Percentiles rank a stretch among this genome's conserved stretches.
Conservation (phyloP, 2,797 vertebrate genomes). For the Clarias pachynema region DNA sequence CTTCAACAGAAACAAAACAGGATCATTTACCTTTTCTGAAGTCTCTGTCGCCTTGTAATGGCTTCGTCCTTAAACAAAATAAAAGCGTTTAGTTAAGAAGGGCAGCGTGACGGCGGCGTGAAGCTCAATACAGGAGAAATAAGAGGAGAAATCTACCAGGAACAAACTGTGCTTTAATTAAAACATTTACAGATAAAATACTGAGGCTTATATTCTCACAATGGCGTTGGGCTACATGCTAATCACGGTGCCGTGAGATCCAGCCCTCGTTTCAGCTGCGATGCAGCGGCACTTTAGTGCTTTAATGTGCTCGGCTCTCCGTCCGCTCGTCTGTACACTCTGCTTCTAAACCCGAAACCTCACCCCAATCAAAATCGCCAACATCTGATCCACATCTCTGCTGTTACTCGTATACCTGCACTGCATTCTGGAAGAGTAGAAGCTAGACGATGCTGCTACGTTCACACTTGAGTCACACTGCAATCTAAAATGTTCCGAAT, state of each 20-base stretch:
- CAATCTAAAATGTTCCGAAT: too few species aligned
- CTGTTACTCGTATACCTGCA: neutral
- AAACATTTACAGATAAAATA: neutral
- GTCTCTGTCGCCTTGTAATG: constrained; percentile 69
- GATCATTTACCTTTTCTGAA: constrained; percentile 78
- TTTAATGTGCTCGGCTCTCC: neutral
- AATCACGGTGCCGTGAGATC: neutral
- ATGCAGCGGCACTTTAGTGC: neutral
- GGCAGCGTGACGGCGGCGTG: neutral
- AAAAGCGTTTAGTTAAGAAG: constrained; percentile 16
- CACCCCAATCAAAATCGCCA: neutral
- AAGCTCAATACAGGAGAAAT: neutral
- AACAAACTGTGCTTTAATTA: too few species aligned
- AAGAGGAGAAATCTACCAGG: neutral
- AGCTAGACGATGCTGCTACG: neutral
- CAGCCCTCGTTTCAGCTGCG: neutral
- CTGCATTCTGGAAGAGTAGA: neutral
- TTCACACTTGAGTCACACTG: neutral
- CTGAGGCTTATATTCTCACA: neutral
- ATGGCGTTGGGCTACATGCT: neutral
- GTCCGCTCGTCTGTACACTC: neutral
- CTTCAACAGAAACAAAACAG: neutral
- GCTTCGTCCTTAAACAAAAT: constrained; percentile 72
- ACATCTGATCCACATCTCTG: neutral
- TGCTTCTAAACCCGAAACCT: neutral